Conservation (phyloP, 2,888 invertebrate genomes). For the Zeuzera pyrina region DNA sequence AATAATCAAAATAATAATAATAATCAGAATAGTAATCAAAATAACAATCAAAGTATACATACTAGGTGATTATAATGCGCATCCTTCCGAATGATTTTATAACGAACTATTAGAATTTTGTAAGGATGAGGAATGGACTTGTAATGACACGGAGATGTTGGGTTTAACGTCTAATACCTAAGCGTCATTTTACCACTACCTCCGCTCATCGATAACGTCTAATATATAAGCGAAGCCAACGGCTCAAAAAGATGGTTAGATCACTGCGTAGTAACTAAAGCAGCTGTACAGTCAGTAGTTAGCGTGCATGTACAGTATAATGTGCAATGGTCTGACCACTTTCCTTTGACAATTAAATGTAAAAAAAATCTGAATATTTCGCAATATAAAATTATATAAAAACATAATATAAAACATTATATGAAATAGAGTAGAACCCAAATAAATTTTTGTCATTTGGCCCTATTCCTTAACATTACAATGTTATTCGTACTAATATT, state of each 20-base stretch:
- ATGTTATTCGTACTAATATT: too few species aligned
- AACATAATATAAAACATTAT: too few species aligned
- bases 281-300: background rate
- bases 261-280: background rate
- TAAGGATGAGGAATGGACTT: background rate
- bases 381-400: too few species aligned
- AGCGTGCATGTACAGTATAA: background rate
- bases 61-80: slow-evolving; percentile 5
- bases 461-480: too few species aligned
- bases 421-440: too few species aligned
- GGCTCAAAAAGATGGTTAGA: background rate
- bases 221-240: background rate
- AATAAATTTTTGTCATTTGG: too few species aligned
- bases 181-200: too few species aligned
- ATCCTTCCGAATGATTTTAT: background rate
- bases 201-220: too few species aligned
- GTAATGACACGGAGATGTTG: background rate
- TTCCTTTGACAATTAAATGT: background rate
- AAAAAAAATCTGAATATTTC: background rate
- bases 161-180: background rate
- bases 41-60: too few species aligned
- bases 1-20: too few species aligned
- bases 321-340: background rate
- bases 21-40: too few species aligned
- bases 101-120: background rate